Evolutionary conservation across 2,888 invertebrate genomes (phyloP).

Genomic region (Himalopsyche japonica): DNA sequence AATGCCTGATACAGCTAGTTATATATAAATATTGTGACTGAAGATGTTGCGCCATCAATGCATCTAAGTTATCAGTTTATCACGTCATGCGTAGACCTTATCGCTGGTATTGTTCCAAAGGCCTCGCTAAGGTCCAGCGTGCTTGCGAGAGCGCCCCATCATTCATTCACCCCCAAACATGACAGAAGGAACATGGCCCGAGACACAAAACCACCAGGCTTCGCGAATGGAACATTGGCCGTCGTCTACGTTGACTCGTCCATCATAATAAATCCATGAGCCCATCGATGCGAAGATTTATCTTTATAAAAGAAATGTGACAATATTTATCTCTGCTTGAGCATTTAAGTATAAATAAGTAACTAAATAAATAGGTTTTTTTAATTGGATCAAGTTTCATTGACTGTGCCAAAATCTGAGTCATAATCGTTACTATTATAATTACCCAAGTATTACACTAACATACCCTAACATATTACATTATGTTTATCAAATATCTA

Average conservation of each 20-base stretch:
- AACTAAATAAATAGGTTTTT: too few species aligned
- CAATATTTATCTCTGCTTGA: neutral
- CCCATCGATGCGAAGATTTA: neutral
- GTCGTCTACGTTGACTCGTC: neutral
- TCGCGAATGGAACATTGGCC: neutral
- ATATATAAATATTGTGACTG: neutral
- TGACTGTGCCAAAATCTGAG: too few species aligned
- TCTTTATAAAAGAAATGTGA: neutral
- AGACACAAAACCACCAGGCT: neutral
- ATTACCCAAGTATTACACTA: too few species aligned
- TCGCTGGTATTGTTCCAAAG: neutral
- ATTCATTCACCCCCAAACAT: conserved; percentile 1
- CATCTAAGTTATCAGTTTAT: neutral
- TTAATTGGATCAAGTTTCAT: too few species aligned
- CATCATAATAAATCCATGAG: neutral
- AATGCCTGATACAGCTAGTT: too few species aligned
- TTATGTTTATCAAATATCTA: too few species aligned
- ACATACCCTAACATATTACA: too few species aligned
- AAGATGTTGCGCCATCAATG: neutral
- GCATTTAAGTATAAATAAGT: too few species aligned
- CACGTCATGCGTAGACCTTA: neutral
- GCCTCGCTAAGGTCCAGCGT: neutral
- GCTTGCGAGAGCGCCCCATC: neutral
- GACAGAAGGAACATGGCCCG: neutral
- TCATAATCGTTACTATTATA: too few species aligned